Conservation (phyloP, 2,113 vertebrate genomes). For the Columba livia region DNA sequence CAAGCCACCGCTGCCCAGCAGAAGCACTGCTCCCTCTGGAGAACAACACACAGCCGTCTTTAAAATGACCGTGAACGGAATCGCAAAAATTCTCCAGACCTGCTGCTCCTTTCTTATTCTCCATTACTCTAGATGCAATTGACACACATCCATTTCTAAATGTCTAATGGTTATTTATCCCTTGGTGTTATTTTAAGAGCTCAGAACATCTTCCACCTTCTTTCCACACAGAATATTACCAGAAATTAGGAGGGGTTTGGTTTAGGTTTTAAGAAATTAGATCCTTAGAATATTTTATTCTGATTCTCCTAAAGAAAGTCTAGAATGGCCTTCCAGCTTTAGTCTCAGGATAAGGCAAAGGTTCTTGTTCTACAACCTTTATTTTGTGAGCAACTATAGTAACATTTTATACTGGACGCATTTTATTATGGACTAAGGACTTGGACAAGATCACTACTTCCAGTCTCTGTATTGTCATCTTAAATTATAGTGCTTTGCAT, state of each 20-base stretch:
- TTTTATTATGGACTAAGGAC: not conserved
- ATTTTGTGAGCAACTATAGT: not conserved
- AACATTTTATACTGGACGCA: not conserved
- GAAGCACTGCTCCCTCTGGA: not conserved
- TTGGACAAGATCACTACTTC: not conserved
- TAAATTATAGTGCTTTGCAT: not conserved
- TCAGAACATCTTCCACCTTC: not conserved
- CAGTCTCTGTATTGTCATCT: not conserved
- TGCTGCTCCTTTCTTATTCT: not conserved
- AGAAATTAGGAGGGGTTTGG: not conserved
- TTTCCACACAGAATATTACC: not conserved
- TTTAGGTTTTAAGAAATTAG: not conserved
- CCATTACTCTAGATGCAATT: not conserved
- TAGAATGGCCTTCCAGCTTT: not conserved
- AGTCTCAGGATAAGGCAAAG: not conserved
- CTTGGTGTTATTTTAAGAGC: not conserved
- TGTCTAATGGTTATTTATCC: not conserved
- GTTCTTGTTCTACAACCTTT: not conserved
- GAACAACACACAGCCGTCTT: not conserved
- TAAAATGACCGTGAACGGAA: not conserved
- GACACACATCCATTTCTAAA: not conserved
- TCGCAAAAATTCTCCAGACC: not conserved
- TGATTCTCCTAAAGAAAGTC: not conserved
- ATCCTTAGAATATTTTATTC: not conserved
- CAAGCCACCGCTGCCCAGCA: not conserved